A percentile compares a stretch with the other conserved stretches of the same genome.
These are phyloP conservation scores for Pantala flavescens DNA, from an alignment of 1,140 invertebrate species.

Conservation along the genomic window DNA sequence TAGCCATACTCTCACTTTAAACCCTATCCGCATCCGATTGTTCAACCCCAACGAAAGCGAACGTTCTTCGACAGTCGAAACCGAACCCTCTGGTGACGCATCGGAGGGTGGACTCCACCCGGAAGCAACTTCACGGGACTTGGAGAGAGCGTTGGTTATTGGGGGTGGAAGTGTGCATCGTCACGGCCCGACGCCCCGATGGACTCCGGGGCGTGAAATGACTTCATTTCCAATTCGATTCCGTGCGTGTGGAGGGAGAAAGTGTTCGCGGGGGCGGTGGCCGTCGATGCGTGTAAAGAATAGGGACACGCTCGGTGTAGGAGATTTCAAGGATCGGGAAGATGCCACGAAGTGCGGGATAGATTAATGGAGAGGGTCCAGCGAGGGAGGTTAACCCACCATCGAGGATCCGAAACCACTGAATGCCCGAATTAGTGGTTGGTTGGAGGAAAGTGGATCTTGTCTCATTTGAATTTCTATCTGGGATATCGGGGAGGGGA, in stretches of 20 bases:
- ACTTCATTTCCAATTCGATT: slow-evolving; percentile 7
- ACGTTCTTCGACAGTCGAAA: too few relatives aligned
- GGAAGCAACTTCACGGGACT: too few relatives aligned
- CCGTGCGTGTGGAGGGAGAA: background rate
- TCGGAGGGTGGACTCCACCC: too few relatives aligned
- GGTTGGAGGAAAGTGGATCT: background rate
- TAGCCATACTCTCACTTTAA: too few relatives aligned
- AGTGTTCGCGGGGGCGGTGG: background rate
- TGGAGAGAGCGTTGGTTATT: too few relatives aligned
- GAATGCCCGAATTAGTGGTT: background rate
- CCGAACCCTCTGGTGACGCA: too few relatives aligned
- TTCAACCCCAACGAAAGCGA: too few relatives aligned
- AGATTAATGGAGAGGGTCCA: background rate
- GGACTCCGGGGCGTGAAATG: background rate
- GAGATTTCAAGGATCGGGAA: background rate
- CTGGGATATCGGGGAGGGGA: too few relatives aligned
- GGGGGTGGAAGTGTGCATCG: background rate
- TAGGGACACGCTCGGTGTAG: background rate
- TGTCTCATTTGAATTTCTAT: too few relatives aligned
- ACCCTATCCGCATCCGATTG: too few relatives aligned
- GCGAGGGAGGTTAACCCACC: background rate
- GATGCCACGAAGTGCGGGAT: background rate
- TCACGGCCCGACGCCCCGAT: background rate
- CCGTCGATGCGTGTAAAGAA: background rate
- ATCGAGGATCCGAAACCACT: background rate